A percentile compares a stretch with the other conserved stretches of the same genome.
These are phyloP conservation scores for Noctua fimbriata DNA, from an alignment of 2,888 invertebrate species.

Conservation along the genomic window DNA sequence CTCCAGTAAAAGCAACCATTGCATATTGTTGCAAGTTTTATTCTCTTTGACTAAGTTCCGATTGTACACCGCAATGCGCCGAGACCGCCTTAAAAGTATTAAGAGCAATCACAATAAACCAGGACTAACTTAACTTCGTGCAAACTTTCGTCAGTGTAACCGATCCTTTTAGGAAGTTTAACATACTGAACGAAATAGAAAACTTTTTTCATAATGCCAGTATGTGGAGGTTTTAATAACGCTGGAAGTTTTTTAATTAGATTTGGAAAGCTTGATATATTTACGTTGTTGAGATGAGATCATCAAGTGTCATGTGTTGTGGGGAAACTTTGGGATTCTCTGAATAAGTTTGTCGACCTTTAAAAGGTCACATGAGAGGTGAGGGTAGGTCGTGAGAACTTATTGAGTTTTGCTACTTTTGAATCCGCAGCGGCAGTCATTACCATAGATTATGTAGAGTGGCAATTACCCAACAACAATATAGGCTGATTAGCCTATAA, in stretches of 20 bases:
- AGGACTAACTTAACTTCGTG: slow-evolving; percentile 77
- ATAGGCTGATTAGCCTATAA: too few relatives aligned
- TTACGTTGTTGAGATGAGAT: slow-evolving; percentile 34
- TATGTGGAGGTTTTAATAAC: slow-evolving; percentile 67
- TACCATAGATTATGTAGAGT: too few relatives aligned
- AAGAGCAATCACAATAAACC: slow-evolving; percentile 83
- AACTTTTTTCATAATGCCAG: slow-evolving; percentile 68
- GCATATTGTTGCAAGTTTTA: slow-evolving; percentile 82
- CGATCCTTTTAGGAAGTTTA: slow-evolving; percentile 66
- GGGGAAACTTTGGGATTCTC: slow-evolving; percentile 5
- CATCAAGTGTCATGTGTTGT: slow-evolving; percentile 26
- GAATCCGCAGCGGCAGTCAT: neutral
- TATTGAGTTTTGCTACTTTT: neutral
- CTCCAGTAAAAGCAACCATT: slow-evolving; percentile 69
- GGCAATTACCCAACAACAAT: too few relatives aligned
- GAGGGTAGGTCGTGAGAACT: neutral
- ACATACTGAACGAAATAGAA: slow-evolving; percentile 59
- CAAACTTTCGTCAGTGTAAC: slow-evolving; percentile 61
- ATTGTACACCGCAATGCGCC: slow-evolving; percentile 84
- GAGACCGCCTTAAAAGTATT: slow-evolving; percentile 77
- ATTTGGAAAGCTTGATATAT: slow-evolving; percentile 47
- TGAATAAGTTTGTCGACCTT: slow-evolving; percentile 18
- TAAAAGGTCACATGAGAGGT: neutral
- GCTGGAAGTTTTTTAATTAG: slow-evolving; percentile 66
- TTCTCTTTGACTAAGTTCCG: slow-evolving; percentile 80